Percentiles rank a stretch among this genome's conserved stretches.
These are phyloP conservation scores for Lepus oiostolus DNA, from an alignment of 2,797 vertebrate species.

Conservation along the genomic window DNA sequence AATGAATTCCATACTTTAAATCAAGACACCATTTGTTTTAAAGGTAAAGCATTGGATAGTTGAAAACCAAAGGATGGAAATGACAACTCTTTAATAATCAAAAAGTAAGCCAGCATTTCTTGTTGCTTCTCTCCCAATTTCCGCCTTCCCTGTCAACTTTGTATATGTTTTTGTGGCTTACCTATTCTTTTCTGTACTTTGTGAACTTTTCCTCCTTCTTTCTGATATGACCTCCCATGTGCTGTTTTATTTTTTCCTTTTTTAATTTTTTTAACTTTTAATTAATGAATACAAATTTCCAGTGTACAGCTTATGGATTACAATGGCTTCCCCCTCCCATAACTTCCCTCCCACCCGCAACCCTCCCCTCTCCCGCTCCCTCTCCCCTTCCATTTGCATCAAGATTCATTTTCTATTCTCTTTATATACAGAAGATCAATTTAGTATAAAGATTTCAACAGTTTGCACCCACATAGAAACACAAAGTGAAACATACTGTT, in stretches of 20 bases:
- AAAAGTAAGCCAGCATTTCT: neutral
- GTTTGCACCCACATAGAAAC: too few relatives aligned
- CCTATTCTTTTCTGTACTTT: neutral
- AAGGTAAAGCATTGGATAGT: neutral
- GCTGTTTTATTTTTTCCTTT: neutral
- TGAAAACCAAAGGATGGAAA: conserved; percentile 7
- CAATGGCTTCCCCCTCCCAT: too few relatives aligned
- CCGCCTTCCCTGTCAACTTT: neutral
- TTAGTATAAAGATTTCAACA: too few relatives aligned
- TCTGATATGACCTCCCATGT: neutral
- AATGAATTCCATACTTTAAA: neutral
- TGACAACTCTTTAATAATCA: neutral
- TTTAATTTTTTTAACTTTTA: too few relatives aligned
- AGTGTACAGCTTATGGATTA: too few relatives aligned
- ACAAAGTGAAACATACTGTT: too few relatives aligned
- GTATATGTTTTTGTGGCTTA: neutral
- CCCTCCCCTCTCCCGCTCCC: too few relatives aligned
- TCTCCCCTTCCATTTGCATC: too few relatives aligned
- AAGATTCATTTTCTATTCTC: too few relatives aligned
- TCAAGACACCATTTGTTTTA: neutral
- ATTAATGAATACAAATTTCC: too few relatives aligned
- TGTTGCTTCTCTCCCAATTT: neutral
- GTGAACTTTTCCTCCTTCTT: neutral
- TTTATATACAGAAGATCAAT: too few relatives aligned
- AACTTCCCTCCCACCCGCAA: too few relatives aligned